Conservation (phyloP, 2,797 vertebrate genomes). For the Nasua narica region DNA sequence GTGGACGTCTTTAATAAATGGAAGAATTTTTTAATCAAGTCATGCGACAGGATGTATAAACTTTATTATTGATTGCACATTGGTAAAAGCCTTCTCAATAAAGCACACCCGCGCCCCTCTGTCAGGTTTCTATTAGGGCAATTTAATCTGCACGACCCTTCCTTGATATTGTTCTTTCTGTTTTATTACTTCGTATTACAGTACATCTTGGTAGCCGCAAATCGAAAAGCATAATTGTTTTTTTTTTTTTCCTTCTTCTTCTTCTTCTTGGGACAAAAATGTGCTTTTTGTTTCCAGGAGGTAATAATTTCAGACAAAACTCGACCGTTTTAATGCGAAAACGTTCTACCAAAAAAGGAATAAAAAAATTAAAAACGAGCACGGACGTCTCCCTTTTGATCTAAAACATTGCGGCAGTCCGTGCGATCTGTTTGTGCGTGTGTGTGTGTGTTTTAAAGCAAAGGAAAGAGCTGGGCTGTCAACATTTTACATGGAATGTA, state of each 20-base stretch:
- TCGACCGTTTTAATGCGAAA: slow-evolving; percentile 71
- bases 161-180: slow-evolving; percentile 76
- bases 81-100: slow-evolving; percentile 77
- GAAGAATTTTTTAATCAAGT: slow-evolving; percentile 66
- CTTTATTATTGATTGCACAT: slow-evolving; percentile 72
- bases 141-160: slow-evolving; percentile 79
- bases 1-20: slow-evolving; percentile 49
- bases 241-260: neutral
- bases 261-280: slow-evolving; percentile 67
- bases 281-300: slow-evolving; percentile 75
- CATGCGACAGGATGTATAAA: slow-evolving; percentile 61
- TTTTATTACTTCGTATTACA: slow-evolving; percentile 82
- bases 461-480: neutral
- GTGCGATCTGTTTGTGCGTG: neutral
- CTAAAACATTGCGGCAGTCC: neutral
- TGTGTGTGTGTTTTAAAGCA: neutral
- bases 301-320: slow-evolving; percentile 75
- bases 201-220: slow-evolving; percentile 69
- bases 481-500: neutral
- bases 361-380: slow-evolving; percentile 52
- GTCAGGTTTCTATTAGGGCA: slow-evolving; percentile 79
- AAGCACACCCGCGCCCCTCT: slow-evolving; percentile 59
- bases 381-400: slow-evolving; percentile 62
- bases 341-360: slow-evolving; percentile 63
- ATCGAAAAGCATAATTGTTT: slow-evolving; percentile 75